Evolutionary conservation across 2,113 vertebrate species (phyloP).

Genomic region (Tenebrosternarchus preto): DNA sequence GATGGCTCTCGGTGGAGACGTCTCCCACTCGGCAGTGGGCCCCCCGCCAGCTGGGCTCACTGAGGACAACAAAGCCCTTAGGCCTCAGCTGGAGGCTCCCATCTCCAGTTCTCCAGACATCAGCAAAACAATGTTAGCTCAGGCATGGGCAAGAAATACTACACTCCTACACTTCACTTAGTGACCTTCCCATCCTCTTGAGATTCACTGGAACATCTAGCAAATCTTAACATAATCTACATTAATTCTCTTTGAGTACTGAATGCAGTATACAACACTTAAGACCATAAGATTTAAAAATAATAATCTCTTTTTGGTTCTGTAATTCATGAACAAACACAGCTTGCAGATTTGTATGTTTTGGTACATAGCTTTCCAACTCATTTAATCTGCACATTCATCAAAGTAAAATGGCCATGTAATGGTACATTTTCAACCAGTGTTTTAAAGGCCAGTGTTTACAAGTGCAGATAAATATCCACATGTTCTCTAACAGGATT

Average conservation of each 20-base stretch:
- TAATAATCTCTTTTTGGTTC: constrained; percentile 33
- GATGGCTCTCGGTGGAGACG: constrained; percentile 65
- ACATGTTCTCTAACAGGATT: not conserved
- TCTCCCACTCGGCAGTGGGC: constrained; percentile 75
- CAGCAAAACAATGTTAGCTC: constrained; percentile 34
- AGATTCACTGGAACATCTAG: constrained; percentile 19
- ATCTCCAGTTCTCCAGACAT: constrained; percentile 46
- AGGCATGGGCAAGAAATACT: not conserved
- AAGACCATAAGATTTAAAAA: constrained; percentile 34
- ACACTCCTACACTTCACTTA: constrained; percentile 2
- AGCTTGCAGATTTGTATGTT: constrained; percentile 29
- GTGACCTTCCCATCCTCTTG: constrained; percentile 18
- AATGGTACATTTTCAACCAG: constrained; percentile 34
- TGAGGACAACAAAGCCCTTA: constrained; percentile 64
- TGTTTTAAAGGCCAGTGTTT: constrained; percentile 17
- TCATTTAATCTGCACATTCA: constrained; percentile 38
- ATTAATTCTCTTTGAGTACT: constrained; percentile 24
- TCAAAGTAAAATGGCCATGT: constrained; percentile 35
- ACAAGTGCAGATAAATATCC: constrained; percentile 17
- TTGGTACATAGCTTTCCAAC: constrained; percentile 44
- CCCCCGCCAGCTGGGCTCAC: constrained; percentile 67
- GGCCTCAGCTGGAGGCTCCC: constrained; percentile 37
- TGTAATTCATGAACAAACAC: constrained; percentile 42
- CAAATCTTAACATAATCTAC: constrained; percentile 32
- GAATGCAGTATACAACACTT: constrained; percentile 31